Percentiles rank a stretch among this genome's conserved stretches.
phyloP scores from a whole-genome alignment of 2,888 invertebrate species.

The Cyclophora punctaria region DNA sequence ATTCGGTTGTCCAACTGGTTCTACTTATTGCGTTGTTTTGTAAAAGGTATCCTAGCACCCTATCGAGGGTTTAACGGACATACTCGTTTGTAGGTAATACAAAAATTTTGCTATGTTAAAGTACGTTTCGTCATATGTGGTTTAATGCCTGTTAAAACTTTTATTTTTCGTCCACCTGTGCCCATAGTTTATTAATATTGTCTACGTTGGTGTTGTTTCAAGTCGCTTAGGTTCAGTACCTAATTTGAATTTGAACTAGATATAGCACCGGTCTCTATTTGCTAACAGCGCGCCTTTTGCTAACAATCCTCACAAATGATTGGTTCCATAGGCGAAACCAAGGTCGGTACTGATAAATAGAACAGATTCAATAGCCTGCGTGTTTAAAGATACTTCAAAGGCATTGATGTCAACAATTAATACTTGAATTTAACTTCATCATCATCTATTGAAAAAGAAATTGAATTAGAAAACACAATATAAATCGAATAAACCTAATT shows the following conservation, averaged over 20 bases:
- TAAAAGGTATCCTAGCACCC: neutral
- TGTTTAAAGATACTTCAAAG: constrained; percentile 31
- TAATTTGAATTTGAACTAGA: too few relatives aligned
- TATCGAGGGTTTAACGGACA: too few relatives aligned
- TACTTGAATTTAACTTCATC: constrained; percentile 30
- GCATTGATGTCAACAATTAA: constrained; percentile 38
- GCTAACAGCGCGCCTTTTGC: constrained; percentile 41
- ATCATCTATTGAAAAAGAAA: constrained; percentile 18
- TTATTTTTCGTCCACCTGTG: too few relatives aligned
- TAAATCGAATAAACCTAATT: constrained; percentile 24
- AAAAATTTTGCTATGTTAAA: too few relatives aligned
- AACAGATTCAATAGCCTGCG: constrained; percentile 41
- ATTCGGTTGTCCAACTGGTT: neutral
- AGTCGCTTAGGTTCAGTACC: too few relatives aligned
- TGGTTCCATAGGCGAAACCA: constrained; percentile 52
- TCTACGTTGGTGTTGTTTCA: too few relatives aligned
- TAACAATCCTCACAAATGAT: constrained; percentile 39
- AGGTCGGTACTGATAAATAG: constrained; percentile 56
- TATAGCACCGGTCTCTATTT: constrained; percentile 13
- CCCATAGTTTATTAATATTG: too few relatives aligned
- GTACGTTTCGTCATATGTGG: too few relatives aligned
- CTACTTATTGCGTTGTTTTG: neutral
- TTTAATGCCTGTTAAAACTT: too few relatives aligned
- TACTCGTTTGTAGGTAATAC: too few relatives aligned
- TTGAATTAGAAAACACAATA: constrained; percentile 16